Conservation (phyloP, 2,113 vertebrate species). For the Rhynchopsitta pachyrhyncha region DNA sequence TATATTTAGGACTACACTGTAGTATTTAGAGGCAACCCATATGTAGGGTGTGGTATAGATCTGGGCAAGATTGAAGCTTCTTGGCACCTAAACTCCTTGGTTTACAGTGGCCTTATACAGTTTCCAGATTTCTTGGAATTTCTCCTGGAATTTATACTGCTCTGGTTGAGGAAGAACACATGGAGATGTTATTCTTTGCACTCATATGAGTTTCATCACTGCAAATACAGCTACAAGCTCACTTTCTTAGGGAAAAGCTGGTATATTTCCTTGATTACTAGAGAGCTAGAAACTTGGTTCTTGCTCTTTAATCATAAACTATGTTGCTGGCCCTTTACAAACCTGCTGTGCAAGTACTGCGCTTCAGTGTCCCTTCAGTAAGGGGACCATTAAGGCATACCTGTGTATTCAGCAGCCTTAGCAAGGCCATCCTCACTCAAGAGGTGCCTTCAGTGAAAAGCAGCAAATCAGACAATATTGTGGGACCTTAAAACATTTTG, state of each 20-base stretch:
- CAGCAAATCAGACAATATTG: background rate
- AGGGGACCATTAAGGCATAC: background rate
- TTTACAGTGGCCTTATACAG: slow-evolving; percentile 35
- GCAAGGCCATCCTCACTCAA: background rate
- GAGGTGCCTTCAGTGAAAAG: background rate
- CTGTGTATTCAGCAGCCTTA: background rate
- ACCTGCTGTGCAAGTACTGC: background rate
- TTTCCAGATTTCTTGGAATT: slow-evolving; percentile 61
- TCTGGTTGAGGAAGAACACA: slow-evolving; percentile 22
- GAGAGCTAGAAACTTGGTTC: background rate
- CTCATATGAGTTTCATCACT: background rate
- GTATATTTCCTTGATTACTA: background rate
- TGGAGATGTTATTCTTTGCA: background rate
- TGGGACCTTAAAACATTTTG: background rate
- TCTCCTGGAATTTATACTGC: slow-evolving; percentile 32
- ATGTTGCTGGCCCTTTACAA: background rate
- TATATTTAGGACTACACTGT: background rate
- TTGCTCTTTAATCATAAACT: background rate
- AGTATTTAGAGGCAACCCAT: slow-evolving; percentile 52
- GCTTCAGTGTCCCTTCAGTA: background rate
- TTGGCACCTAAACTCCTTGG: slow-evolving; percentile 30
- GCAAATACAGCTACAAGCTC: background rate
- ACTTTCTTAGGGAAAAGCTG: background rate
- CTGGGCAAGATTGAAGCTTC: slow-evolving; percentile 32
- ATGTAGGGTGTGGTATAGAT: slow-evolving; percentile 37